Base-by-base conservation (phyloP, 2,113 vertebrate species). In the Morone saxatilis region DNA sequence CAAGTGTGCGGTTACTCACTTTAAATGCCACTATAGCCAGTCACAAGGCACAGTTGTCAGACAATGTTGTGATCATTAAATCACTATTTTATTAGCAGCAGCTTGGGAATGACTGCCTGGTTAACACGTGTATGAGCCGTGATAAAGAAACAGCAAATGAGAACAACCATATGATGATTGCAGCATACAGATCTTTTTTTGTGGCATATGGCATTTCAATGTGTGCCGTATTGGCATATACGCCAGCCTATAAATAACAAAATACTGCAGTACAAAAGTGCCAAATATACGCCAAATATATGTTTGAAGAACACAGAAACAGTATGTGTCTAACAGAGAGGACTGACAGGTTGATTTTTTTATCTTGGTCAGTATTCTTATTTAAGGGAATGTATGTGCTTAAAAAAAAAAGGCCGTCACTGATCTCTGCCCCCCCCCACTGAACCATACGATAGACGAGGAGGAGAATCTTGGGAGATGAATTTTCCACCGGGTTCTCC, bases 401-500 rank as follows among this genome's bases (percentile, higher is more conserved):
- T 31, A 13, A 20, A 7, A 31, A 31, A 31, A 31, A 31, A 31
- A 31, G 31, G 3, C 31, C 31, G 3, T 31, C 38, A 70, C 72
- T 45, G 20, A n/a, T 57, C 22, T 61, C 43, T 51, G 45, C 2
- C 38, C 25, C 13, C 67, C 78, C 51, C 22, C 51, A n/a, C 63
- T 77, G 41, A 68, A 50, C 65, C 25, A 1, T 40, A 50, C 8
- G 2, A 31, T 22, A 50, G 65, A 50, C 0, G 13, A 53, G 48
- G 71, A 48, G 17, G 62, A 67, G 43, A 43, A 60, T 43, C 31
- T 43, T 9, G 22, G 38, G 71, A 61, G 45, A 43, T 59, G 36
- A 40, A 47, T 63, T 65, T 57, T 56, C 65, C 56, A 47, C 22
- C 1, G 20, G 71, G 63, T 25, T 65, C 59, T 83, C 57, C 38